Evolutionary conservation across 2,888 invertebrate species (phyloP), one percentile per base, ranked within the genome.

Genomic region (Tiliacea citrago): DNA sequence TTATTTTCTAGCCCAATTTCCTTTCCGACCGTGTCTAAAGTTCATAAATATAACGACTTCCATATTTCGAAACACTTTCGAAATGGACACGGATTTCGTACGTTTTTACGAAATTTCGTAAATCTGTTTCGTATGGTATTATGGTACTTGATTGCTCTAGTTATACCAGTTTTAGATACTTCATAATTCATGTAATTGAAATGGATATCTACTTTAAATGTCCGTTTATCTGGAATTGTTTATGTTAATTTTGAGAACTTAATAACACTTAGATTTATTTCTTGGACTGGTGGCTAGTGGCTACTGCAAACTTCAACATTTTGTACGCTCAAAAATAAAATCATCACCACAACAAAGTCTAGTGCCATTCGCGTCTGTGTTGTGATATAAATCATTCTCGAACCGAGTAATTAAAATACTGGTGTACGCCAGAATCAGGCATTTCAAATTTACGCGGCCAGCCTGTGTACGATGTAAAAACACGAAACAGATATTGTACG

Each of bases 381-480:
- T 89, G 87, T 90, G 90, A 90, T 90, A 95, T 96, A 96, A 96
- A 96, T 96, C 96, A 96, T 96, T 93, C 93, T 90, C 91, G 90
- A 95, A 95, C 95, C 95, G 93, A 96, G 95, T 96, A 96, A 96
- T 96, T 96, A 96, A 96, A 96, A 96, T 93, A 93, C 94, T 95
- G 93, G 92, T 93, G 93, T 91, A 94, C 91, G 92, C 93, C 94
- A 93, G 94, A 95, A 95, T 95, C 95, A 93, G 94, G 93, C 94
- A 90, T 92, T 93, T 92, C 90, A 93, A 92, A 94, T 95, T 92
- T 92, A 93, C 93, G 93, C 90, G 89, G 77, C 78, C 78, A 72
- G 73, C 78, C 83, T 75, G 81, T 79, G 83, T 83, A 75, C 87
- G 82, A 81, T 83, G 83, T 86, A 82, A 86, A 87, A 88, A 88